A percentile compares a stretch with the other conserved stretches of the same genome.
phyloP scores from a whole-genome alignment of 2,113 vertebrate species.

The Phocoena sinus region DNA sequence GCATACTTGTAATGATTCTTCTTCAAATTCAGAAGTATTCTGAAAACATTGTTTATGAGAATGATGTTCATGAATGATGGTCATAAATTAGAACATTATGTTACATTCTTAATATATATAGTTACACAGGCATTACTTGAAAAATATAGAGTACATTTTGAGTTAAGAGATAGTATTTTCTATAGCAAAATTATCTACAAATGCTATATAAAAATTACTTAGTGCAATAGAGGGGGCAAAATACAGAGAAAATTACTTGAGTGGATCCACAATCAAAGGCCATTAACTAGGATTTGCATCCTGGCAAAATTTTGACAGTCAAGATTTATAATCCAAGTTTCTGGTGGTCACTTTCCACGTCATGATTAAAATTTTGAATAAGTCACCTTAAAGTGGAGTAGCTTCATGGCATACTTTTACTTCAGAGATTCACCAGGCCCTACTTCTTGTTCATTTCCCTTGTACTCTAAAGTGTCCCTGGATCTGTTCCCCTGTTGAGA shows the following conservation, averaged over 20 bases:
- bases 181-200: neutral
- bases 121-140: neutral
- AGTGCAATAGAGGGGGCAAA: neutral
- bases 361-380: neutral
- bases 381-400: neutral
- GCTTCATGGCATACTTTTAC: neutral
- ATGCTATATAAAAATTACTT: neutral
- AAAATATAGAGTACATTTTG: neutral
- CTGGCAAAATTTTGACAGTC: neutral
- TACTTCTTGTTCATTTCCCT: neutral
- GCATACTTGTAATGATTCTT: neutral
- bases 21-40: neutral
- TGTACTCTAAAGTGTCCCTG: neutral
- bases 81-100: neutral
- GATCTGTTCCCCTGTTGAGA: neutral
- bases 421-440: neutral
- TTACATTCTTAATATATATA: neutral
- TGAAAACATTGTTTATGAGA: neutral
- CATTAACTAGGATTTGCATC: accelerated
- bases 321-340: neutral
- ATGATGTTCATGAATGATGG: neutral
- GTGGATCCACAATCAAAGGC: neutral
- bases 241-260: neutral
- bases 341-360: neutral
- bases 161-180: neutral